Evolutionary conservation across 2,113 vertebrate species (phyloP), one percentile per base, ranked within the genome.

Genomic region (Nerophis lumbriciformis): DNA sequence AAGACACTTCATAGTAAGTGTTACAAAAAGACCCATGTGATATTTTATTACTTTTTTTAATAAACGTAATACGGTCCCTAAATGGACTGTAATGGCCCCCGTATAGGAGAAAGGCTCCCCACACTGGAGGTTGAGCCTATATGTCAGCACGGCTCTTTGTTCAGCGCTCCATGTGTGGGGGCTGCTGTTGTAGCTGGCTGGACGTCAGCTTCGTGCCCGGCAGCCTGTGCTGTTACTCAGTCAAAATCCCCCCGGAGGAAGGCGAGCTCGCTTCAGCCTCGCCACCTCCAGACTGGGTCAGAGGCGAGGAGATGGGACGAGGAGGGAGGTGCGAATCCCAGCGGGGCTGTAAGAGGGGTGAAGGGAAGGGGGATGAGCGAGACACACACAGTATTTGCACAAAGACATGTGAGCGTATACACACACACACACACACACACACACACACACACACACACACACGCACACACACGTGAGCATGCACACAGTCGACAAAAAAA

Each of bases 231-330:
- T 76, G 77, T 80, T 78, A 76, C 77, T 76, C 77, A 65, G 66
- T 54, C 55, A 44, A 42, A 66, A 77, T 63, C 58, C 79, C 79
- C 82, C 72, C 6, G 28, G 68, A 75, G 79, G 70, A 62, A 55
- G 65, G n/a, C 61, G 59, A 39, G 10, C 61, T 71, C 16, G 70
- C 68, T 73, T 65, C 70, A 80, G 77, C 78, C 69, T 65, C 49
- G 35, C 66, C 81, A 83, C 79, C 77, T 80, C 79, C 75, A 82
- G 65, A 71, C 74, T 72, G 71, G 80, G 85, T 82, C 74, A 76
- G 71, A 70, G 64, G 66, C 66, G 72, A 78, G 65, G 71, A 82
- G 80, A 81, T 72, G 47, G 76, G 76, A 66, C 21, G n/a, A 37
- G 59, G 66, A 68, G 63, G 63, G 74, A 81, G 73, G 83, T 82